A percentile compares a stretch with the other conserved stretches of the same genome.
Conservation (phyloP, 2,797 vertebrate species). For the Lepus oiostolus region DNA sequence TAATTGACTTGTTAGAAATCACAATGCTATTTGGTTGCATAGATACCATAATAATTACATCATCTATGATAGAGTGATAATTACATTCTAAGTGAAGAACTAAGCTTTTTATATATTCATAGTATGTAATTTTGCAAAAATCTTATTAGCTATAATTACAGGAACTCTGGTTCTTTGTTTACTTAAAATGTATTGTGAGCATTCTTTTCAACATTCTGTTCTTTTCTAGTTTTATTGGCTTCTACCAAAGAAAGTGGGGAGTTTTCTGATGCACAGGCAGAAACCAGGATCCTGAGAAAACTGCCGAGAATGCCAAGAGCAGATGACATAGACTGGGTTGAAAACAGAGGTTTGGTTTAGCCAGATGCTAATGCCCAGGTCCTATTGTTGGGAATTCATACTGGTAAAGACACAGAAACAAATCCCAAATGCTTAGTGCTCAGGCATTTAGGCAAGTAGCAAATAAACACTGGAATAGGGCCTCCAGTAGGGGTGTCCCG, state of each 20-base stretch:
- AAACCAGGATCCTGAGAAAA: not conserved
- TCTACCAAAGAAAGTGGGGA: not conserved
- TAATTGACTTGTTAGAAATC: conserved; percentile 74
- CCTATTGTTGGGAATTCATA: not conserved
- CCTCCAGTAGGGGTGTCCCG: not conserved
- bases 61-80: conserved; percentile 51
- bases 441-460: not conserved
- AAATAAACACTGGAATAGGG: accelerated
- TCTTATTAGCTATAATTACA: conserved; percentile 49
- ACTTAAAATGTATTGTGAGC: conserved; percentile 9
- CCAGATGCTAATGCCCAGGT: not conserved
- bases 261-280: not conserved
- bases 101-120: conserved; percentile 57
- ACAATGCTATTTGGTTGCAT: conserved; percentile 50
- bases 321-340: too few relatives aligned
- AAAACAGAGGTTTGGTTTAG: not conserved
- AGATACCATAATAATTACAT: conserved; percentile 60
- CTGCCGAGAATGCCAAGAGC: not conserved
- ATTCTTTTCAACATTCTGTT: not conserved
- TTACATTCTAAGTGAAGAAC: conserved; percentile 41
- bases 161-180: conserved; percentile 52
- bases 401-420: not conserved
- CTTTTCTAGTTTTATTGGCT: conserved; percentile 34
- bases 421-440: not conserved
- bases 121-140: conserved; percentile 61